Base-by-base conservation (phyloP, 2,797 vertebrate genomes). In the Salmo trutta region DNA sequence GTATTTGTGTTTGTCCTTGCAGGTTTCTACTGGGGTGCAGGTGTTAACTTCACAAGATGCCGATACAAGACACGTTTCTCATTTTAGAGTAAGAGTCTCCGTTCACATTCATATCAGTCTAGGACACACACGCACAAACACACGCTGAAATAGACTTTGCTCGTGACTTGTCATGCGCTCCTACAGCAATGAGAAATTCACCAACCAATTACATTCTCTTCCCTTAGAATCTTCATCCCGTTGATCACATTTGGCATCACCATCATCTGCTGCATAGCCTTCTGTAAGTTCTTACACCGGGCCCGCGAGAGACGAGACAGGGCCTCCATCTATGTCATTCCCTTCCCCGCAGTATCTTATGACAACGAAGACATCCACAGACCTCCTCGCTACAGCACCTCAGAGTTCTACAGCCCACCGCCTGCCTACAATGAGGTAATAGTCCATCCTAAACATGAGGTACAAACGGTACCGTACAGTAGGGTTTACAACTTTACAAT, bases 341-440 rank as follows among this genome's bases (percentile, higher is more conserved):
- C 84, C 0, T 16, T 71, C 10, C 68, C 84, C 15, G 7, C 33
- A 14, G 21, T 15, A 24, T 19, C 27, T 16, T 27, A n/a, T 7
- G 56, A 83, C 12, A 77, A 71, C 0, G 75, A 81, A 1, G 75
- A 80, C 3, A 15, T 41, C 3, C n/a, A 27, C 29, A 6, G 74
- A n/a, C 84, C 77, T 0, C 78, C 75, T 0, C 71, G 4, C 15
- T 81, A 86, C 78, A 77, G 75, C 74, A 56, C 65, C 0, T 47
- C 64, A 0, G 66, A 77, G 24, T 19, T 17, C 1, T 62, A 75
- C 65, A 27, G 67, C 29, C 19, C 53, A 0, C 86, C 84, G n/a
- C 84, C 86, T 1, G 5, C 81, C 15, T 88, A 86, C 16, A 19
- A 74, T 2, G 81, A 88, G 84, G 86, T 86, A 75, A 16, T 4